Percentiles rank a stretch among this genome's conserved stretches.
phyloP scores from a whole-genome alignment of 1,140 invertebrate genomes.

The Lithobius niger region DNA sequence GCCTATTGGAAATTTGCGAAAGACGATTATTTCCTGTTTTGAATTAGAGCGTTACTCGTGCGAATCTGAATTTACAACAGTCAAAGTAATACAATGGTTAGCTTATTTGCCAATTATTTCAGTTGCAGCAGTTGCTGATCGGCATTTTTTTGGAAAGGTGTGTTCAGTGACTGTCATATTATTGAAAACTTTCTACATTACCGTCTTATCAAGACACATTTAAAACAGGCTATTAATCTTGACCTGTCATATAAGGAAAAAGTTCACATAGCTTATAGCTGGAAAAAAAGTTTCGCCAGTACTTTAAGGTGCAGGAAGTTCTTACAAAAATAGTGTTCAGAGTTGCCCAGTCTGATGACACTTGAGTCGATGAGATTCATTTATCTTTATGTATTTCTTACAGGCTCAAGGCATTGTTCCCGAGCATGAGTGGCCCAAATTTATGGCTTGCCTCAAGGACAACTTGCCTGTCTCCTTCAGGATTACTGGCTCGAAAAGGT shows the following conservation, averaged over 20 bases:
- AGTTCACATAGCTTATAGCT: background rate
- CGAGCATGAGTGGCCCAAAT: constrained; percentile 65
- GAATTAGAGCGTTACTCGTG: no score
- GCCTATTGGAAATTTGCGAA: no score
- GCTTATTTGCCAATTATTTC: no score
- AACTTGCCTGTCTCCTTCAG: constrained; percentile 83
- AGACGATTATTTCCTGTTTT: no score
- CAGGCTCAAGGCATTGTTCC: constrained; percentile 67
- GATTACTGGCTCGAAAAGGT: constrained; percentile 66
- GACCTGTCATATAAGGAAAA: constrained; percentile 3
- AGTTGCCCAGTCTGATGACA: constrained; percentile 5
- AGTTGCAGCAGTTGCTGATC: no score
- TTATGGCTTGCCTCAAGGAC: constrained; percentile 56
- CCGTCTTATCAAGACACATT: no score
- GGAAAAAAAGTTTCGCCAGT: constrained; percentile 7
- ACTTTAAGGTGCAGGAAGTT: constrained; percentile 1
- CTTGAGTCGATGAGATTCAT: background rate
- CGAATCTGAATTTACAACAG: no score
- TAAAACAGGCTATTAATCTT: constrained; percentile 1
- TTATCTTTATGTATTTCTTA: constrained; percentile 19
- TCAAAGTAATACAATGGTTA: no score
- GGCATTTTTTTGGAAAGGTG: no score
- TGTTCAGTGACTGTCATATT: no score
- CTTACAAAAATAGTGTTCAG: background rate
- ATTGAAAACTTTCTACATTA: no score